These are phyloP conservation scores for Rhinophrynus dorsalis DNA, from an alignment of 2,797 vertebrate species.

Conservation along the genomic window DNA sequence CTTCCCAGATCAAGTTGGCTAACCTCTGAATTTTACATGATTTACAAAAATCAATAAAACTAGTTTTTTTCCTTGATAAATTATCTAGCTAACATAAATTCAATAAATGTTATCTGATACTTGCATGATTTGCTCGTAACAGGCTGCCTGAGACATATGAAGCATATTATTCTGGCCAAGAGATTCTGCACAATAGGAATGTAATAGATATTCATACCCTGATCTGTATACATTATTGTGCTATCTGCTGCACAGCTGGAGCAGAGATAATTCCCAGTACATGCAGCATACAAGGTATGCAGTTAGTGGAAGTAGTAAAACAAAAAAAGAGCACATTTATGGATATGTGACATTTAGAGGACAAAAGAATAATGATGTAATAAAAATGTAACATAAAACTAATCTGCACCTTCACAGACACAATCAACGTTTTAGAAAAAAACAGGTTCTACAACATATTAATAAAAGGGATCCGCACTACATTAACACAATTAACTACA, in stretches of 20 bases:
- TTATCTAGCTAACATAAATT: background rate
- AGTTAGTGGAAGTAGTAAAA: background rate
- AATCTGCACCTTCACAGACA: too few species aligned
- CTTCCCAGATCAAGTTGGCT: too few species aligned
- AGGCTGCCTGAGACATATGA: background rate
- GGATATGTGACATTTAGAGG: background rate
- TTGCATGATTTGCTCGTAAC: slow-evolving; percentile 4
- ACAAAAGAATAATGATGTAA: background rate
- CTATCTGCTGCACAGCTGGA: background rate
- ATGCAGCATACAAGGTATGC: too few species aligned
- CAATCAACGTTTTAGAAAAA: too few species aligned
- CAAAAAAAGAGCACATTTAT: background rate
- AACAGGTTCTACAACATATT: too few species aligned
- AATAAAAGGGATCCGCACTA: too few species aligned
- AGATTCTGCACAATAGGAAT: slow-evolving; percentile 9
- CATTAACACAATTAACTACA: too few species aligned
- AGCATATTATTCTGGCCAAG: background rate
- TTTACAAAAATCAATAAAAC: slow-evolving; percentile 5
- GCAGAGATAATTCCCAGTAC: background rate
- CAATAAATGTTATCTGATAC: slow-evolving; percentile 11
- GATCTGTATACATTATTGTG: slow-evolving; percentile 2
- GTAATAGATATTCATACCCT: slow-evolving; percentile 16
- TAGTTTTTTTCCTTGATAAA: background rate
- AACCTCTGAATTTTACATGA: too few species aligned
- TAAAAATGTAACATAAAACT: background rate